Conservation (phyloP, 2,797 vertebrate genomes). For the Pipistrellus pygmaeus region DNA sequence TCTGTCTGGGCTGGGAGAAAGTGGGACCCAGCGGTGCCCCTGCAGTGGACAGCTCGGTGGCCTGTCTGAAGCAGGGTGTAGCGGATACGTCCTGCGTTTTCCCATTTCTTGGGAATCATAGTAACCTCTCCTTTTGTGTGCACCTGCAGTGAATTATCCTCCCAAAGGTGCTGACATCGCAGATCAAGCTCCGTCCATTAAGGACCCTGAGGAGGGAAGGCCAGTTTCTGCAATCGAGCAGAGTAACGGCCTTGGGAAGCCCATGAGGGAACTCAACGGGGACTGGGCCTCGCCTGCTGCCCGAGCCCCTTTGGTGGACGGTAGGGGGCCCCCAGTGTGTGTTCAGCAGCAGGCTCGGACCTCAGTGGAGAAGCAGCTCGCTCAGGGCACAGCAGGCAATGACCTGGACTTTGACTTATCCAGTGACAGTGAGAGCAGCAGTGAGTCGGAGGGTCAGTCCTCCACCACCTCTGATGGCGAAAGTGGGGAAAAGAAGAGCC, state of each 20-base stretch:
- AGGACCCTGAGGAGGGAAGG: constrained; percentile 82
- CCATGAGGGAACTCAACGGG: constrained; percentile 87
- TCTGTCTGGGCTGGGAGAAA: not conserved
- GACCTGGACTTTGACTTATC: constrained; percentile 96
- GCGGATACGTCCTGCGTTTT: accelerated
- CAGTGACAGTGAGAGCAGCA: constrained; percentile 94
- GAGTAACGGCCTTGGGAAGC: constrained; percentile 92
- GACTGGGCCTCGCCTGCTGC: constrained; percentile 79
- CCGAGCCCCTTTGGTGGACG: not conserved
- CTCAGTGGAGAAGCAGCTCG: constrained; percentile 70
- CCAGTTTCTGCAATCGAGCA: constrained; percentile 85
- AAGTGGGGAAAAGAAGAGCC: constrained; percentile 86
- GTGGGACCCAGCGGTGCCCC: not conserved
- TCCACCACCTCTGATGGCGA: constrained; percentile 83
- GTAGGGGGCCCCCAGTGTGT: accelerated
- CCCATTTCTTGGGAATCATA: not conserved
- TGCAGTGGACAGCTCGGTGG: accelerated
- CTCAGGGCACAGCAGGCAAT: constrained; percentile 80
- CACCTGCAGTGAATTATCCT: constrained; percentile 86
- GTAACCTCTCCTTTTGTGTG: not conserved
- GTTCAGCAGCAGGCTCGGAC: constrained; percentile 37
- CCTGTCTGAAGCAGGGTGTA: not conserved
- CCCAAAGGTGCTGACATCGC: constrained; percentile 85
- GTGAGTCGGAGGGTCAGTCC: constrained; percentile 82
- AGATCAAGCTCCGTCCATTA: constrained; percentile 81